Base-by-base conservation (phyloP, 2,888 invertebrate genomes). In the Elysia crispata region DNA sequence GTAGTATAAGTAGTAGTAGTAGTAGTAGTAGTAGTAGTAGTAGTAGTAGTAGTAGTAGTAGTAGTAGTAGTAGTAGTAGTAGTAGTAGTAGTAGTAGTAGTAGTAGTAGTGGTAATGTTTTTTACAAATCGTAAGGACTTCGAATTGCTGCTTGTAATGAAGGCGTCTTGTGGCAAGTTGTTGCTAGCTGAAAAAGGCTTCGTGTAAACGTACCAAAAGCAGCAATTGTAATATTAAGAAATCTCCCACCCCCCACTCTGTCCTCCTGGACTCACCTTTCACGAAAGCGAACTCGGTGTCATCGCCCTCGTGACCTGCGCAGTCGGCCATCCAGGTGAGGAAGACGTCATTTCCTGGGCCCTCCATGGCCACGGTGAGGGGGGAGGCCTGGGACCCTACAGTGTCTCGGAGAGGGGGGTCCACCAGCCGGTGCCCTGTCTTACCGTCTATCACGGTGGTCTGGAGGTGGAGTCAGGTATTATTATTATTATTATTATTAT, bases 291-390 rank as follows among this genome's bases (percentile, higher is more conserved):
- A 93, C 82, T 91, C 84, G 23, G 91, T 89, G 15, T 90, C 90
- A 84, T 92, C 87, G 23, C 91, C 92, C 77, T 91, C 90, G 83
- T 91, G 91, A 18, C 90, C 91, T 92, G 93, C 90, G 86, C 95
- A 95, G 86, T 95, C 95, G 0, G 95, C 94, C 50, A 95, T 94
- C 96, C 96, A 96, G 89, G 95, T 95, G 0, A 96, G 91, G 88
- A 95, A 96, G 90, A 95, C 94, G 90, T 96, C 96, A 85, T 95
- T 95, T 0, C 96, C 96, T 83, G 77, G 60, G 8, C 91, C 90
- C 82, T 91, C 90, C 82, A 90, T 83, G 76, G 89, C 89, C 23
- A 92, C 77, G 1, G 92, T 89, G 11, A 92, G 72, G 0, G 90
- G 89, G 0, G 91, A 92, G 0, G 91, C 83, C 84, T 91, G 95